phyloP scores from a whole-genome alignment of 1,140 invertebrate genomes.

The Camponotus floridanus region DNA sequence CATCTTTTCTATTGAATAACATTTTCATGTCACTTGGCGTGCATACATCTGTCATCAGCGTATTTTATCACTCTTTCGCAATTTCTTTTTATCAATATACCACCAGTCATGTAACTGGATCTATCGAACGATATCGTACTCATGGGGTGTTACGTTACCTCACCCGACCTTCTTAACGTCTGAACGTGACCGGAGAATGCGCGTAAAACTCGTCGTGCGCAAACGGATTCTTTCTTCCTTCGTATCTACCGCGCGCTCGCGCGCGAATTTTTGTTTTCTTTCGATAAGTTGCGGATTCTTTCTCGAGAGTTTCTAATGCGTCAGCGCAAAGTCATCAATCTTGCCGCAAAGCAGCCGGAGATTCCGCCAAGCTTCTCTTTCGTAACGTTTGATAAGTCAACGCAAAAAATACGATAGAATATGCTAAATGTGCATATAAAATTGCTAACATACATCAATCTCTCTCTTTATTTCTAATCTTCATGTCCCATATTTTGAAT shows the following conservation, averaged over 20 bases:
- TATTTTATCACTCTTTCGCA: conserved; percentile 52
- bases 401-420: conserved; percentile 40
- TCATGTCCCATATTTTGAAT: neutral
- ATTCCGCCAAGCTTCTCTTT: conserved; percentile 29
- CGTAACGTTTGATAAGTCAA: conserved; percentile 54
- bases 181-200: conserved; percentile 42
- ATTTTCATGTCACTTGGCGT: conserved; percentile 9
- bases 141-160: conserved; percentile 42
- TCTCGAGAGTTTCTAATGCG: conserved; percentile 42
- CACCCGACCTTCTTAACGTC: conserved; percentile 38
- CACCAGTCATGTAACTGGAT: conserved; percentile 6
- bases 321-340: conserved; percentile 51
- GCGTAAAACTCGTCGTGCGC: conserved; percentile 48
- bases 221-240: conserved; percentile 48
- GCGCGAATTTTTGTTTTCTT: conserved; percentile 42
- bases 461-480: conserved; percentile 26
- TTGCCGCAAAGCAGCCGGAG: conserved; percentile 16
- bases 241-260: neutral
- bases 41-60: conserved; percentile 4
- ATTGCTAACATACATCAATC: conserved; percentile 1
- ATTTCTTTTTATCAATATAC: conserved; percentile 57
- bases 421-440: conserved; percentile 21
- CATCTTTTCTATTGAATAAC: conserved; percentile 14
- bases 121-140: conserved; percentile 48
- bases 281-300: conserved; percentile 54